These are phyloP conservation scores for Bostrychus sinensis DNA, from an alignment of 2,113 vertebrate genomes.

Conservation along the genomic window DNA sequence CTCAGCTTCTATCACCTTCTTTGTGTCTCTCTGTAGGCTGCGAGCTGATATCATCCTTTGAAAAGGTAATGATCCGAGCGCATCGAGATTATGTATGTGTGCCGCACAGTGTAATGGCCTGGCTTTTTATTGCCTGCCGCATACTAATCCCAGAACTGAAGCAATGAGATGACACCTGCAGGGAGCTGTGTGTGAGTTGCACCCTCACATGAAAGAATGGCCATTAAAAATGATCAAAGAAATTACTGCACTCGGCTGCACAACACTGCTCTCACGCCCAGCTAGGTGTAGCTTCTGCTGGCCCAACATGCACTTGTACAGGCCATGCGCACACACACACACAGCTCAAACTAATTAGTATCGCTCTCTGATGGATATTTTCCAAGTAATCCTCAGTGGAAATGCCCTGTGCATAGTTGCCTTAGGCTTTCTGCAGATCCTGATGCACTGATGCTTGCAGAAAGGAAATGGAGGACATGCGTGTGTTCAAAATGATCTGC, in stretches of 20 bases:
- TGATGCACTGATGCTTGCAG: constrained; percentile 65
- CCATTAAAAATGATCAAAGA: constrained; percentile 86
- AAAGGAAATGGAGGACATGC: constrained; percentile 74
- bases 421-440: constrained; percentile 68
- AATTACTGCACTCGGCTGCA: constrained; percentile 79
- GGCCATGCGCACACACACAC: constrained; percentile 19
- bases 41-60: constrained; percentile 78
- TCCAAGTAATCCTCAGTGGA: constrained; percentile 73
- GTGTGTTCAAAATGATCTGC: constrained; percentile 64
- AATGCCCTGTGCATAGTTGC: constrained; percentile 74
- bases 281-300: constrained; percentile 68
- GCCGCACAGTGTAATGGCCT: constrained; percentile 76
- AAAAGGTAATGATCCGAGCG: constrained; percentile 83
- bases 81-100: constrained; percentile 81
- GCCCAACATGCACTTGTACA: constrained; percentile 31
- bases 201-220: constrained; percentile 80
- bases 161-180: constrained; percentile 84
- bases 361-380: constrained; percentile 74
- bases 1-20: constrained; percentile 50
- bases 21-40: constrained; percentile 70
- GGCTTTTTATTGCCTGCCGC: constrained; percentile 80
- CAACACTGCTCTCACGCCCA: constrained; percentile 71
- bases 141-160: constrained; percentile 83
- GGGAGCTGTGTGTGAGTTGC: constrained; percentile 74
- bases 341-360: constrained; percentile 68